These are phyloP conservation scores for Macrobrachium nipponense DNA, from an alignment of 1,140 invertebrate genomes.

Conservation along the genomic window DNA sequence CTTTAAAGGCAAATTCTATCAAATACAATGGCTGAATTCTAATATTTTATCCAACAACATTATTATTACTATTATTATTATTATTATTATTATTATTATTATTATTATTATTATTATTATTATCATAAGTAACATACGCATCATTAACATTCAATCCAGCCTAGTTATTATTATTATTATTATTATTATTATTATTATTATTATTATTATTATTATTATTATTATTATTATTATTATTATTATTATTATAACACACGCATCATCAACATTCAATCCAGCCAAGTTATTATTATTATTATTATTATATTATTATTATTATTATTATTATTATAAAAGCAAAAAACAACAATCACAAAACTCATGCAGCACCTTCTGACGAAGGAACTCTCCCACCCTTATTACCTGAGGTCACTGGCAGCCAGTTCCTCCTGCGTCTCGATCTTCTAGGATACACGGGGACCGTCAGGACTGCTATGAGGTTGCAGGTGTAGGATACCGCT, in stretches of 20 bases:
- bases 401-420: slow-evolving; percentile 2
- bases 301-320: not conserved
- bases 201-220: not conserved
- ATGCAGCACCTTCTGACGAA: not conserved
- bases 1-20: no score
- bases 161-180: not conserved
- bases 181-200: not conserved
- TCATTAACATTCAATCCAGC: no score
- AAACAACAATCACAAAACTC: no score
- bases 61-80: no score
- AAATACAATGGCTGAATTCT: no score
- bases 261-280: no score
- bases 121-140: no score
- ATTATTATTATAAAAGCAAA: not conserved
- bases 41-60: no score
- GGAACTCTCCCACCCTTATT: not conserved
- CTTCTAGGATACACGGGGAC: not conserved
- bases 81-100: no score
- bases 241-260: no score
- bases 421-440: not conserved
- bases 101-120: no score
- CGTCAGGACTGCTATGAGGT: not conserved
- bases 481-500: not conserved
- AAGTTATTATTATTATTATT: not conserved
- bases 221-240: no score